Base-by-base conservation (phyloP, 2,113 vertebrate species). In the Nibea coibor region DNA sequence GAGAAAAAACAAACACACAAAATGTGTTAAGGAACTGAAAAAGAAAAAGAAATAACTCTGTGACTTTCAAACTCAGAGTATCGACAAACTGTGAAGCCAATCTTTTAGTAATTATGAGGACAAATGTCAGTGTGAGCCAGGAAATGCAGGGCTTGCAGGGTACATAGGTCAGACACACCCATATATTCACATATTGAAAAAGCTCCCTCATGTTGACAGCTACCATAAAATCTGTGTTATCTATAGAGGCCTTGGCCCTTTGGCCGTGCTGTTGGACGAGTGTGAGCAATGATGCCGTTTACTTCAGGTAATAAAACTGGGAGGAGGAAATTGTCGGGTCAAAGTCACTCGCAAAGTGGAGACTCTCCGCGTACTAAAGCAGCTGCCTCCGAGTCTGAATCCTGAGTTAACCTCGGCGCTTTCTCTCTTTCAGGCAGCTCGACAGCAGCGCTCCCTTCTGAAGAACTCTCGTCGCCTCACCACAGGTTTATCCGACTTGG, bases 181-280 rank as follows among this genome's bases (percentile, higher is more conserved):
- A 83, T 70, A 71, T 85, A 78, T 69, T 91, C 88, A 88, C 87
- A 82, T 83, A 91, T 69, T 86, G 85, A 78, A 89, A 9, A 83
- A 69, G 81, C 51, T 50, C 63, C 81, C 87, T 89, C 74, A 62
- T 94, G 89, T 93, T 95, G 93, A 93, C 88, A 90, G 81, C 89
- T 16, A 31, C 91, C 94, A 94, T 95, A 95, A 95, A 94, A 92
- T 75, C 78, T 31, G 82, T 74, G 92, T 95, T 95, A 96, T 95
- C 94, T 93, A 47, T 64, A 57, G 87, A 85, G 81, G 91, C 90
- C 89, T 91, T 92, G 91, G 92, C 93, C 93, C 93, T 93, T 94
- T 95, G 93, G 87, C 83, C 90, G 39, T n/a, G 58, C 74, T 84
- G 83, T 85, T 92, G 82, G 86, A 86, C 64, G 81, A 88, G 84